phyloP scores from a whole-genome alignment of 2,113 vertebrate genomes.

The Mus pahari region DNA sequence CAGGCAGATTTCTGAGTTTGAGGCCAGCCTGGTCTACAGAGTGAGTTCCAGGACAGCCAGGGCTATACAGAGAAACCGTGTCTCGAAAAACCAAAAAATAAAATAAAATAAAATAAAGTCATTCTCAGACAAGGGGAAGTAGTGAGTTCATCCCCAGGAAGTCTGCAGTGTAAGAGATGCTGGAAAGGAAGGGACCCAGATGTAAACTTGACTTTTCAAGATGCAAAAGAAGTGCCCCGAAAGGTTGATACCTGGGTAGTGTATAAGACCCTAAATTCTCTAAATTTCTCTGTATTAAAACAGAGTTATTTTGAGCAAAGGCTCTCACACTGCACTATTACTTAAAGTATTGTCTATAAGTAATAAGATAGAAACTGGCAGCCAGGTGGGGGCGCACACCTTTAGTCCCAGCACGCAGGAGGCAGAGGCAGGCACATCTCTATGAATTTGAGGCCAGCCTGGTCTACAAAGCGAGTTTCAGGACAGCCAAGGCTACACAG shows the following conservation, averaged over 20 bases:
- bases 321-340: background rate
- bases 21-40: too few species aligned
- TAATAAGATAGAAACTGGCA: background rate
- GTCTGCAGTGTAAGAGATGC: background rate
- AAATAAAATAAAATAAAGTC: background rate
- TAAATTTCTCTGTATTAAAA: background rate
- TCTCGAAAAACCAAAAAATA: too few species aligned
- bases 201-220: background rate
- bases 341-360: background rate
- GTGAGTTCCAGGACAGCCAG: too few species aligned
- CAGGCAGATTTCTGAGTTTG: too few species aligned
- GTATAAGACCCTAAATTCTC: background rate
- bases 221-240: background rate
- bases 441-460: too few species aligned
- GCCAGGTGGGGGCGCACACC: background rate
- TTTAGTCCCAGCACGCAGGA: background rate
- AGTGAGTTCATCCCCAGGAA: background rate
- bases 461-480: background rate
- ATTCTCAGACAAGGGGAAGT: slow-evolving; percentile 16
- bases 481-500: background rate
- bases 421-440: background rate
- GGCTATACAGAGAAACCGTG: too few species aligned
- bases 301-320: background rate
- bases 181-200: too few species aligned
- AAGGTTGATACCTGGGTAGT: background rate